These are phyloP conservation scores for Apaloderma vittatum DNA, from an alignment of 2,113 vertebrate genomes.

Conservation along the genomic window DNA sequence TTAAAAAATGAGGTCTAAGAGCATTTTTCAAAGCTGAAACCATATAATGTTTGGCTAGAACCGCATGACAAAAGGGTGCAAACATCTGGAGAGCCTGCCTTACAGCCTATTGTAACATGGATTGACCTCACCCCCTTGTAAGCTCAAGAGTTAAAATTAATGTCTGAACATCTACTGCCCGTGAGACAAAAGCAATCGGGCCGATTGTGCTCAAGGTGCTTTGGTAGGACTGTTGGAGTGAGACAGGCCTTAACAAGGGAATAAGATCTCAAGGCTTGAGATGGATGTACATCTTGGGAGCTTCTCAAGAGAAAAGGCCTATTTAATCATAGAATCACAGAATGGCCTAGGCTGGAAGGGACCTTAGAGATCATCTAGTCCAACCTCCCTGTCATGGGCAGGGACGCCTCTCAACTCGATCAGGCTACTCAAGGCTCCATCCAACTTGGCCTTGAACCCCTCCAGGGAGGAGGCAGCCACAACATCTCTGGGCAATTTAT, in stretches of 20 bases:
- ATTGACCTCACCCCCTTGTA: background rate
- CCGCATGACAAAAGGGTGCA: background rate
- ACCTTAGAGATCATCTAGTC: too few species aligned
- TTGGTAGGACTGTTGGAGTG: background rate
- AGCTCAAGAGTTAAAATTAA: background rate
- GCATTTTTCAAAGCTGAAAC: background rate
- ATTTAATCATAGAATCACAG: too few species aligned
- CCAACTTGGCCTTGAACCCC: too few species aligned
- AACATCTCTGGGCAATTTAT: too few species aligned
- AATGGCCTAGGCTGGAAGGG: too few species aligned
- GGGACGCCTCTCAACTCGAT: too few species aligned
- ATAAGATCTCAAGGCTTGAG: background rate
- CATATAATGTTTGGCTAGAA: background rate
- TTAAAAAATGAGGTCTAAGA: background rate
- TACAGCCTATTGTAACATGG: background rate
- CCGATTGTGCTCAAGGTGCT: background rate
- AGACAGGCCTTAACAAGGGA: background rate
- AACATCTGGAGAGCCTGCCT: background rate
- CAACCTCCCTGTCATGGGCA: too few species aligned
- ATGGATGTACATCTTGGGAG: background rate
- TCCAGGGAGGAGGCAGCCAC: too few species aligned
- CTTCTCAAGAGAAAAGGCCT: background rate
- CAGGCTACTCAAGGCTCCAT: too few species aligned
- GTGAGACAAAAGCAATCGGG: background rate
- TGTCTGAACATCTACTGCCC: background rate